Percentiles rank a stretch among this genome's conserved stretches.
Conservation (phyloP, 2,888 invertebrate species). For the Mesochorus sp. region DNA sequence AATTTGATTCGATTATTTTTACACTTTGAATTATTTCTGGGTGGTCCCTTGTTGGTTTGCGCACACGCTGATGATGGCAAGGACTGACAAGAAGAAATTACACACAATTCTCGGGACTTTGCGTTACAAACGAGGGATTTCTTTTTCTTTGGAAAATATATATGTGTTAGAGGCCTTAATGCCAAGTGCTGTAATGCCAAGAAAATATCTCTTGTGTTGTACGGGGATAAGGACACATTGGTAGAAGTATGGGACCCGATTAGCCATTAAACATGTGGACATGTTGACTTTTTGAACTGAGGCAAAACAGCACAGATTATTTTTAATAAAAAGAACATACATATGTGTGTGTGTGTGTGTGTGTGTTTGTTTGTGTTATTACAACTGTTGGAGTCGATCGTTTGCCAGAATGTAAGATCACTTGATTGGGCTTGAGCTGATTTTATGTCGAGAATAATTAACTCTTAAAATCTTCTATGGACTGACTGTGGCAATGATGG, state of each 20-base stretch:
- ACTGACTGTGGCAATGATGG: neutral
- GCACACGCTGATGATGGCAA: neutral
- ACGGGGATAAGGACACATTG: conserved; percentile 30
- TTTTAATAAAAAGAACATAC: conserved; percentile 15
- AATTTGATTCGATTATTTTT: too few relatives aligned
- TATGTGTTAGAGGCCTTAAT: conserved; percentile 44
- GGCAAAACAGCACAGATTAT: conserved; percentile 35
- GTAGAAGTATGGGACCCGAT: conserved; percentile 53
- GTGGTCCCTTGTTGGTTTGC: too few relatives aligned
- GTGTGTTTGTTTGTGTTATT: conserved; percentile 16
- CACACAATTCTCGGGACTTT: conserved; percentile 4
- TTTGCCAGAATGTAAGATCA: conserved; percentile 53
- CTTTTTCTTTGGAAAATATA: conserved; percentile 15
- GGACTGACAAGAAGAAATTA: conserved; percentile 23
- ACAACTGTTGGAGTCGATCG: conserved; percentile 49
- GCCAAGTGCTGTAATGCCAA: conserved; percentile 60
- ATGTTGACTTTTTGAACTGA: conserved; percentile 34
- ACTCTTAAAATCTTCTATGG: neutral
- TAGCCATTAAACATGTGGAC: conserved; percentile 48
- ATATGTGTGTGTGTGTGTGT: conserved; percentile 12
- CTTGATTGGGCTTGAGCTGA: conserved; percentile 32
- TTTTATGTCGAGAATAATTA: conserved; percentile 53
- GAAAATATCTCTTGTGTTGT: conserved; percentile 46
- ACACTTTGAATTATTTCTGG: too few relatives aligned
- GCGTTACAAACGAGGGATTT: conserved; percentile 21